Evolutionary conservation across 2,797 vertebrate genomes (phyloP).

Genomic region (Enteromius thamalakanensis): DNA sequence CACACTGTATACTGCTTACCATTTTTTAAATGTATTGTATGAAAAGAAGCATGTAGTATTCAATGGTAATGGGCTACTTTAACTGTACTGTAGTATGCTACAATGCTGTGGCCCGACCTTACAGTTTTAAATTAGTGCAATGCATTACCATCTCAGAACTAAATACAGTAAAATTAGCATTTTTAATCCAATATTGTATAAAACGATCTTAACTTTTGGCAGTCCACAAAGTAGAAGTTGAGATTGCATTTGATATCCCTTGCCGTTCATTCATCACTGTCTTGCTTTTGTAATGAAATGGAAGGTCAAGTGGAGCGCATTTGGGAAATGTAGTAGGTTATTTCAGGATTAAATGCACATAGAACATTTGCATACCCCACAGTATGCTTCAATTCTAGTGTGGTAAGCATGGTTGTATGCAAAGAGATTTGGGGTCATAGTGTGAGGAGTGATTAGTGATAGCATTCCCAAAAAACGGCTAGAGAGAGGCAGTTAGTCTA

Average conservation of each 20-base stretch:
- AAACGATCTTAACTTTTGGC: conserved; percentile 14
- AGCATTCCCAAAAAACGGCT: not conserved
- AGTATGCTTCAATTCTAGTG: not conserved
- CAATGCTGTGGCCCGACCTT: not conserved
- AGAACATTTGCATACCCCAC: conserved; percentile 11
- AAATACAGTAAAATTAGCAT: not conserved
- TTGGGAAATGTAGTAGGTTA: conserved; percentile 33
- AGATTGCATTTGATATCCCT: not conserved
- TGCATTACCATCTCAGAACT: not conserved
- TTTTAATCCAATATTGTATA: conserved; percentile 19
- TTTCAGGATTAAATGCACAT: conserved; percentile 11
- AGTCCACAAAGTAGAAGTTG: conserved; percentile 4
- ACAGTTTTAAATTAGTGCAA: not conserved
- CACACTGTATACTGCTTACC: not conserved
- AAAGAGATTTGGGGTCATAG: conserved; percentile 23
- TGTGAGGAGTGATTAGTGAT: not conserved
- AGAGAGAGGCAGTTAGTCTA: not conserved
- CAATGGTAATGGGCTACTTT: not conserved
- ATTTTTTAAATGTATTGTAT: not conserved
- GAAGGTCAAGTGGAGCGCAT: conserved; percentile 23
- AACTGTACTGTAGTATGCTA: not conserved
- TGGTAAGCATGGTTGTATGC: conserved; percentile 27
- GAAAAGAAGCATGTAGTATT: not conserved
- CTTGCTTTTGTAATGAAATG: conserved; percentile 12
- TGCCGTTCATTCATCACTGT: conserved; percentile 7